These are phyloP conservation scores for Drosophila histrio DNA, from an alignment of 2,888 invertebrate species.

Conservation along the genomic window DNA sequence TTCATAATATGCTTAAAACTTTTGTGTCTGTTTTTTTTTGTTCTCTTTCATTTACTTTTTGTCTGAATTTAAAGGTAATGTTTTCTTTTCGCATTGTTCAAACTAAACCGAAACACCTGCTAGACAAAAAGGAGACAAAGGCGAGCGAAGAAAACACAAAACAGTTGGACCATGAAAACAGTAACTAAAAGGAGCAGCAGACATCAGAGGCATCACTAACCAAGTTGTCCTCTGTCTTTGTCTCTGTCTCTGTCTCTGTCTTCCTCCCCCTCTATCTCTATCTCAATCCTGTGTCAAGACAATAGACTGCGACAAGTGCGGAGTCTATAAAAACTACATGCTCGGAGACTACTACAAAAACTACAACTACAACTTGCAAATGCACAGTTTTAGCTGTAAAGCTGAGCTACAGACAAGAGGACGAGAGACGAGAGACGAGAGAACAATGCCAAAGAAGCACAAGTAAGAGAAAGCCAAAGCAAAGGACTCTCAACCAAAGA, in stretches of 20 bases:
- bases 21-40: conserved; percentile 6
- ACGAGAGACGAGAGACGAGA: background rate
- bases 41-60: conserved; percentile 6
- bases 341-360: conserved; percentile 6
- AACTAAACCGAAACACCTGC: conserved; percentile 57
- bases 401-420: background rate
- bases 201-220: conserved; percentile 47
- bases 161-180: conserved; percentile 61
- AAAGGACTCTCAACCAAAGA: background rate
- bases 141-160: conserved; percentile 13
- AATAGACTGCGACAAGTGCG: conserved; percentile 74
- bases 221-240: conserved; percentile 40
- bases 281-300: conserved; percentile 51
- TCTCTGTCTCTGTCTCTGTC: background rate
- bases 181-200: conserved; percentile 59
- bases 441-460: conserved; percentile 10
- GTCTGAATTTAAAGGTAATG: conserved; percentile 49
- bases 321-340: conserved; percentile 74
- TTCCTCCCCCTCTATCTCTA: background rate
- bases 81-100: conserved; percentile 52
- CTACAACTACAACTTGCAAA: conserved; percentile 69
- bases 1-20: conserved; percentile 73
- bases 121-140: conserved; percentile 24
- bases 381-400: conserved; percentile 58
- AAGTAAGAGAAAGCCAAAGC: background rate